Base-by-base conservation (phyloP, 2,113 vertebrate genomes). In the Pachycephala philippinensis region DNA sequence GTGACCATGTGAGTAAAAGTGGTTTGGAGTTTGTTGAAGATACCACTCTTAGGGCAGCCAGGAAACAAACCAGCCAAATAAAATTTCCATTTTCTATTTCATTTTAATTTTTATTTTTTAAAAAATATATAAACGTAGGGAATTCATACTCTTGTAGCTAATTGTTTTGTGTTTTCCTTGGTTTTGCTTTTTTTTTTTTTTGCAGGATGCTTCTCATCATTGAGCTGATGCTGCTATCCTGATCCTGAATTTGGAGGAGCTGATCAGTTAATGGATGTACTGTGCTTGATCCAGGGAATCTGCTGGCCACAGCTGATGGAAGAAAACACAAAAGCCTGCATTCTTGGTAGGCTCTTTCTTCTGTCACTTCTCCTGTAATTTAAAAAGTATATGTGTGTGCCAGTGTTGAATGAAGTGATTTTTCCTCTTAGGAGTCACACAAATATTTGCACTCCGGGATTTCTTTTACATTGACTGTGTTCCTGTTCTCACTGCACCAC, bases 391-490 rank as follows among this genome's bases (percentile, higher is more conserved):
- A 4, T 24, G 28, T 31, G 61, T 75, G 50, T 64, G 22, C 9
- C 2, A 44, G 10, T 57, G 10, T 72, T 69, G 76, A 60, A 84
- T 72, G 6, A 84, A 76, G 63, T 18, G 63, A 4, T 50, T 15
- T 93, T 81, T 57, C 96, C 74, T 96, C 96, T 94, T 95, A 99
- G 99, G 99, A 99, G 99, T 99, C 99, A 0, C 99, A 0, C 99
- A 99, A 96, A 99, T 99, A 97, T 99, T 99, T 5, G 99, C 99
- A 89, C 99, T 99, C 95, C 97, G 99, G 83, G 99, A 99, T 97
- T 99, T 99, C 97, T 99, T 99, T 98, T 99, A 99, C 97, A 99
- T 99, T 95, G 99, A 98, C 98, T 99, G 99, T 98, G 99, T 99
- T 99, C 99, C 99, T 30, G 98, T 99, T 57, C 98, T 99, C 66